These are phyloP conservation scores for Drosophila paramelanica DNA, from an alignment of 2,888 invertebrate species.

Conservation along the genomic window DNA sequence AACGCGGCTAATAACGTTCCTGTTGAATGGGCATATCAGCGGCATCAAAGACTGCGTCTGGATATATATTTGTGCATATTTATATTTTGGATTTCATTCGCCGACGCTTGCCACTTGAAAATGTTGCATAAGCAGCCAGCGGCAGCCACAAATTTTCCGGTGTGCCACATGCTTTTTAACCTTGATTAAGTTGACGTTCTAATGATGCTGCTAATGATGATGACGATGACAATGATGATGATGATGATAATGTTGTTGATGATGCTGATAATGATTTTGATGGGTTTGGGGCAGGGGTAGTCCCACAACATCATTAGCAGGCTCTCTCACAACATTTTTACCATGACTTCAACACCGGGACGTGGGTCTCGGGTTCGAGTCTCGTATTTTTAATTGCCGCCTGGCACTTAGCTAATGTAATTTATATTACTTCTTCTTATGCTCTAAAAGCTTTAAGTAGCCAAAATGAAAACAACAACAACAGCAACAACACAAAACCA, in stretches of 20 bases:
- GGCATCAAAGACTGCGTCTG: conserved; percentile 29
- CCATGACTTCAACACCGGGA: conserved; percentile 2
- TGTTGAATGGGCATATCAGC: conserved; percentile 34
- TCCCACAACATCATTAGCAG: conserved; percentile 69
- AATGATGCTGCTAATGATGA: conserved; percentile 73
- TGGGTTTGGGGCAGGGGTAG: neutral
- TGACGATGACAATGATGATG: conserved; percentile 37
- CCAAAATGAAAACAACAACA: conserved; percentile 47
- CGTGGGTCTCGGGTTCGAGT: conserved; percentile 21
- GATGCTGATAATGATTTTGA: conserved; percentile 33
- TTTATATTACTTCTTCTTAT: conserved; percentile 76
- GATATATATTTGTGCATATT: conserved; percentile 1
- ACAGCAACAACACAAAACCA: conserved; percentile 24
- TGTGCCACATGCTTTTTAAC: conserved; percentile 68
- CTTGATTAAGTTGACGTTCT: conserved; percentile 77
- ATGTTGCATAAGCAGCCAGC: conserved; percentile 41
- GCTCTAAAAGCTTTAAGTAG: conserved; percentile 82
- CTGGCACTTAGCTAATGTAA: conserved; percentile 76
- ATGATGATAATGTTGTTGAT: conserved; percentile 40
- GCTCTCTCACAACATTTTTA: conserved; percentile 40
- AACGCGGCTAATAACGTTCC: conserved; percentile 38
- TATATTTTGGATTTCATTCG: conserved; percentile 15
- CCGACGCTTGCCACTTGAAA: conserved; percentile 41
- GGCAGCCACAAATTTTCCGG: conserved; percentile 16
- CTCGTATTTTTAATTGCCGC: conserved; percentile 69